Percentiles rank a stretch among this genome's conserved stretches.
Evolutionary conservation across 2,888 invertebrate species (phyloP).

Genomic region (Euproctis similis): DNA sequence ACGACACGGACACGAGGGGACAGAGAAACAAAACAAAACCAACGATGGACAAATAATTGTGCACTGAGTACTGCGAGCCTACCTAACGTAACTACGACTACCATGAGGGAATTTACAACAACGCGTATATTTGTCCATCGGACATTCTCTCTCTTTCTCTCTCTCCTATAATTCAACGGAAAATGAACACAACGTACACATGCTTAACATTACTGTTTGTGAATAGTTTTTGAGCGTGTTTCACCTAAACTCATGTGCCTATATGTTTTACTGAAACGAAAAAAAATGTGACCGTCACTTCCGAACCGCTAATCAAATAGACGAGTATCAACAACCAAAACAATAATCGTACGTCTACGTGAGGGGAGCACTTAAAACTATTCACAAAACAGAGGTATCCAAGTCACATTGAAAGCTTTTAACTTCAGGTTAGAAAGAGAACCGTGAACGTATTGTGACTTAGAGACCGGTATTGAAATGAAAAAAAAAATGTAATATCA

Average conservation of each 20-base stretch:
- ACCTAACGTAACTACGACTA: constrained; percentile 39
- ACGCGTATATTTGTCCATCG: constrained; percentile 70
- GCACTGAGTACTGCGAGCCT: constrained; percentile 26
- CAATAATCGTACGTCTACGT: constrained; percentile 25
- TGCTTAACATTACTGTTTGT: constrained; percentile 71
- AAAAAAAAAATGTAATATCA: constrained; percentile 56
- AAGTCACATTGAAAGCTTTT: constrained; percentile 65
- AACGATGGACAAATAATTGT: constrained; percentile 72
- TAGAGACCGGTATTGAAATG: constrained; percentile 56
- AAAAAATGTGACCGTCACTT: constrained; percentile 28
- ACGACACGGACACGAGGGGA: constrained; percentile 49
- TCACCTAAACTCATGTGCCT: constrained; percentile 37
- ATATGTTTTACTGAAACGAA: constrained; percentile 14
- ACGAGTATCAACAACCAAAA: constrained; percentile 5
- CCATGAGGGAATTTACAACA: constrained; percentile 66
- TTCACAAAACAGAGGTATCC: constrained; percentile 70
- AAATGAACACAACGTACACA: constrained; percentile 71
- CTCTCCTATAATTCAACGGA: constrained; percentile 46
- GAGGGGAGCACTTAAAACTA: constrained; percentile 72
- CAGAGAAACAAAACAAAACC: constrained; percentile 75
- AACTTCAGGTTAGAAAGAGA: constrained; percentile 23
- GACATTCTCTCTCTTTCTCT: constrained; percentile 49
- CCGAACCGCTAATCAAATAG: constrained; percentile 46
- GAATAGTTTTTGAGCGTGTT: constrained; percentile 77
- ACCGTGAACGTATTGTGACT: constrained; percentile 51